Evolutionary conservation across 2,113 vertebrate genomes (phyloP).

Genomic region (Mastomys coucha): DNA sequence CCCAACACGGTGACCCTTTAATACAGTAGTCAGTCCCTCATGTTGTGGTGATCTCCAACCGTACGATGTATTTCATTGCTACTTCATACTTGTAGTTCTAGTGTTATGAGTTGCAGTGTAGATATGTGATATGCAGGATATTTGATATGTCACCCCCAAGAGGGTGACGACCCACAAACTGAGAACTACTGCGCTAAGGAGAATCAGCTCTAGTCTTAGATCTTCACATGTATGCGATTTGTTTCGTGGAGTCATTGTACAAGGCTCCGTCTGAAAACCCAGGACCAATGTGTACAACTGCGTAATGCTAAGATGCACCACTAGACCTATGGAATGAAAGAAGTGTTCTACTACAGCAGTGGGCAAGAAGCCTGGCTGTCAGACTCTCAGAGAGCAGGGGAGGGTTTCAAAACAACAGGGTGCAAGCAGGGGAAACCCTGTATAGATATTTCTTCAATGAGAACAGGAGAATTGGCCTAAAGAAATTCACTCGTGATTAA

Average conservation of each 20-base stretch:
- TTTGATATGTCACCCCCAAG: not conserved
- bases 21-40: not conserved
- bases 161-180: not conserved
- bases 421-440: not conserved
- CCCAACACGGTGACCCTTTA: not conserved
- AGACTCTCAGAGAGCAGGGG: not conserved
- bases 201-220: not conserved
- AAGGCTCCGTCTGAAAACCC: not conserved
- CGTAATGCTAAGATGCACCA: not conserved
- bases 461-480: not conserved
- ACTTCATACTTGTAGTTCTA: not conserved
- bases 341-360: not conserved
- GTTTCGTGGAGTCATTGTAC: not conserved
- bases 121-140: not conserved
- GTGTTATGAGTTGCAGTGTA: not conserved
- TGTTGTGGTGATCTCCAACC: not conserved
- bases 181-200: not conserved
- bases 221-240: not conserved
- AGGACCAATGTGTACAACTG: not conserved
- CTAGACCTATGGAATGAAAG: not conserved
- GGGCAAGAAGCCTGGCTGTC: not conserved
- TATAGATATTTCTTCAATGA: not conserved
- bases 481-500: not conserved
- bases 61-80: not conserved
- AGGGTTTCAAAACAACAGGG: not conserved